Percentiles rank a stretch among this genome's conserved stretches.
phyloP scores from a whole-genome alignment of 35 echinoderm and acorn worm species.

The Lytechinus variegatus region DNA sequence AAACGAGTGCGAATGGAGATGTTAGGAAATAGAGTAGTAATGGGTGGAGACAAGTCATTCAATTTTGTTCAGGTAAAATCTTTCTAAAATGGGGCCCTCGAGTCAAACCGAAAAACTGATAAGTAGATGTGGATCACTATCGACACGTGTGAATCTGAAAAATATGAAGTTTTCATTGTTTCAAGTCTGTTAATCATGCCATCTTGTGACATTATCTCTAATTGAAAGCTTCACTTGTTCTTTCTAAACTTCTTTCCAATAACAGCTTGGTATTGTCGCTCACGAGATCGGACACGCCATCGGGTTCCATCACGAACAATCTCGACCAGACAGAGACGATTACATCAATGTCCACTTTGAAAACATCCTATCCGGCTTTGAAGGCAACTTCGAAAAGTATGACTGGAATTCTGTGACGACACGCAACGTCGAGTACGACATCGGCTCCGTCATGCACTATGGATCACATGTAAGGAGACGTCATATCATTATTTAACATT shows the following conservation, averaged over 20 bases:
- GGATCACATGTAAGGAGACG: slow-evolving; percentile 56
- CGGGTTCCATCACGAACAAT: slow-evolving; percentile 72
- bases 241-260: no score
- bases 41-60: no score
- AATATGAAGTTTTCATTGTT: no score
- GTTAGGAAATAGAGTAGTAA: no score
- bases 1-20: no score
- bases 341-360: slow-evolving; percentile 45
- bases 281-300: slow-evolving; percentile 72
- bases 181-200: no score
- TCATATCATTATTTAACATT: no score
- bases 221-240: neutral
- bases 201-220: neutral
- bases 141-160: no score
- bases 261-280: slow-evolving; percentile 57
- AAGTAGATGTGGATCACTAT: no score
- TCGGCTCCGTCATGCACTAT: slow-evolving; percentile 82
- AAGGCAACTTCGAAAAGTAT: slow-evolving; percentile 56
- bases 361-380: slow-evolving; percentile 42
- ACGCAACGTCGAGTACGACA: slow-evolving; percentile 65
- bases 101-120: no score
- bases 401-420: slow-evolving; percentile 36
- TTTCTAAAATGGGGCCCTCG: no score
- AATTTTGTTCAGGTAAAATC: no score
- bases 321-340: slow-evolving; percentile 64